phyloP scores from a whole-genome alignment of 35 echinoderm and acorn worm genomes.

The Lytechinus pictus region DNA sequence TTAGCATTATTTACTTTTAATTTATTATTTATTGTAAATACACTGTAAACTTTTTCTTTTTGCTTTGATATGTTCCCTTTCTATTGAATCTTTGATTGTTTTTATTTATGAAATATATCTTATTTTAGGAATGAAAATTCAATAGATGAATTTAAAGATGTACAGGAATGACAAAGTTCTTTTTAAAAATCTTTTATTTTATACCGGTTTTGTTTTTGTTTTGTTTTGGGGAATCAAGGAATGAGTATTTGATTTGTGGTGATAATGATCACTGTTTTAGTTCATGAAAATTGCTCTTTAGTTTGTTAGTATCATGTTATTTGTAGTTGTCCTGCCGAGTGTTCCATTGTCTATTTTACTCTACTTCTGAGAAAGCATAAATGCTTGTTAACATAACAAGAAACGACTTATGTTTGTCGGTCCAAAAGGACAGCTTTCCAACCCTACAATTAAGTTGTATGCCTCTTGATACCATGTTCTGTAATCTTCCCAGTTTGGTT shows the following conservation, averaged over 20 bases:
- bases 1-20: background rate
- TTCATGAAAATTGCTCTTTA: background rate
- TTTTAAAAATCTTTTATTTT: background rate
- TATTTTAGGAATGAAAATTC: background rate
- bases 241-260: conserved; percentile 1
- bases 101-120: background rate
- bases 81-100: background rate
- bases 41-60: background rate
- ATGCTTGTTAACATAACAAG: too few relatives aligned
- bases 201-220: background rate
- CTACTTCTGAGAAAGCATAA: too few relatives aligned
- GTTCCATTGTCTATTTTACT: too few relatives aligned
- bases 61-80: background rate
- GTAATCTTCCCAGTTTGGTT: too few relatives aligned
- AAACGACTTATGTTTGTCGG: too few relatives aligned
- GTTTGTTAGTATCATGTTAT: background rate
- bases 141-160: background rate
- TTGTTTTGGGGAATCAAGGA: background rate
- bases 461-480: too few relatives aligned
- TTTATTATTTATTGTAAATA: conserved; percentile 9
- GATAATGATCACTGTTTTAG: background rate
- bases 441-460: too few relatives aligned
- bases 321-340: too few relatives aligned
- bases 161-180: background rate
- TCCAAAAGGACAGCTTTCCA: too few relatives aligned